Evolutionary conservation across 2,113 vertebrate species (phyloP).

Genomic region (Cichladusa arquata): DNA sequence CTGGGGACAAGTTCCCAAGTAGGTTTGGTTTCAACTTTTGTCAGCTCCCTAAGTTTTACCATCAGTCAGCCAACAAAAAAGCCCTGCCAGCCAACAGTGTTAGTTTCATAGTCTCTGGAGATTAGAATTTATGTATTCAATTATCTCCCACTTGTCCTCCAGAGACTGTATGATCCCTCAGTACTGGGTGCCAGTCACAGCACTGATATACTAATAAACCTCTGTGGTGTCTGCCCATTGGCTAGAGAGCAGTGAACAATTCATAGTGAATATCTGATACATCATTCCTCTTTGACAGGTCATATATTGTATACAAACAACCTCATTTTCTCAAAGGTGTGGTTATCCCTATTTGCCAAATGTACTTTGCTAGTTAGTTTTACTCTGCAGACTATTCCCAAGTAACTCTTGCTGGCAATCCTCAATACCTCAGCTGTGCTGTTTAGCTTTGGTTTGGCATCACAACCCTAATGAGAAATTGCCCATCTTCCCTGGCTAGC

Average conservation of each 20-base stretch:
- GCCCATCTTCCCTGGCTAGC: not conserved
- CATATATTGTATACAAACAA: not conserved
- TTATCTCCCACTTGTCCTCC: not conserved
- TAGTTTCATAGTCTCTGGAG: not conserved
- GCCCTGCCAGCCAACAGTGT: not conserved
- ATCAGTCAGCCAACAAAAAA: not conserved
- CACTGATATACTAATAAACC: not conserved
- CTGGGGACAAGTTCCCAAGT: not conserved
- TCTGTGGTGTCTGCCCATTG: not conserved
- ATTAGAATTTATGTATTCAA: constrained; percentile 7
- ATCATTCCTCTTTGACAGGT: not conserved
- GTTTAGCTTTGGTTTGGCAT: not conserved
- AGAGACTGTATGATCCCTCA: not conserved
- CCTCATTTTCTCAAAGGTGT: not conserved
- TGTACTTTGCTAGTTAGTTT: not conserved
- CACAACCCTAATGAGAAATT: not conserved
- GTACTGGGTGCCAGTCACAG: not conserved
- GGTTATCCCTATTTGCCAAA: constrained; percentile 9
- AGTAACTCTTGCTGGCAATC: not conserved
- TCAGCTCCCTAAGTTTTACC: not conserved
- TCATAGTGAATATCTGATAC: not conserved
- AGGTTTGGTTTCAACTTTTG: not conserved
- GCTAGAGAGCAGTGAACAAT: not conserved
- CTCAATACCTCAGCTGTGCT: not conserved
- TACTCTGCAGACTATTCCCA: not conserved